These are phyloP conservation scores for Drosophila funebris DNA, from an alignment of 1,140 invertebrate species.

Conservation along the genomic window DNA sequence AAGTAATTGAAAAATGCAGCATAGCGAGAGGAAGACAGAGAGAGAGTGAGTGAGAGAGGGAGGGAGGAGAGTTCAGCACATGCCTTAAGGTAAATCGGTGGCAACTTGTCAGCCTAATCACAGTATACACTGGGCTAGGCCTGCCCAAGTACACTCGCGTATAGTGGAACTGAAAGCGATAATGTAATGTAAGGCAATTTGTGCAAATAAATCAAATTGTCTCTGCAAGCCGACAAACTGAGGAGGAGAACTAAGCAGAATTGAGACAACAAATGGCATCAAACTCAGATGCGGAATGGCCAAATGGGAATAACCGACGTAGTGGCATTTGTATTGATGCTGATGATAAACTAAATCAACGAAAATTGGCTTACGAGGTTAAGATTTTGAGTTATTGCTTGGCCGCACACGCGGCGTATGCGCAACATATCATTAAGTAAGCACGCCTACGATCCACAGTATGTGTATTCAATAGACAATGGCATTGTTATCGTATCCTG, in stretches of 20 bases:
- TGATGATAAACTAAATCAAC: conserved; percentile 81
- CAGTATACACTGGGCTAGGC: conserved; percentile 16
- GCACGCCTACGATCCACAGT: conserved; percentile 23
- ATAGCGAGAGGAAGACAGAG: too few species aligned
- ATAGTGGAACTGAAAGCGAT: conserved; percentile 67
- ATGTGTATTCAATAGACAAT: conserved; percentile 16
- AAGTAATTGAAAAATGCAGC: conserved; percentile 68
- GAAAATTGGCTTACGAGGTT: conserved; percentile 77
- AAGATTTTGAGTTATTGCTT: conserved; percentile 74
- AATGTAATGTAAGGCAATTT: conserved; percentile 80
- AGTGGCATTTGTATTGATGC: conserved; percentile 62
- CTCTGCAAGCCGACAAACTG: conserved; percentile 44
- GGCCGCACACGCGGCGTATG: conserved; percentile 60
- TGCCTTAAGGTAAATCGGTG: conserved; percentile 42
- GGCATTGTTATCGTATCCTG: neutral
- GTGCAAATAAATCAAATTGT: conserved; percentile 80
- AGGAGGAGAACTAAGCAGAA: conserved; percentile 13
- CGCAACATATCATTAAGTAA: conserved; percentile 66
- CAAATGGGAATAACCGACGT: conserved; percentile 67
- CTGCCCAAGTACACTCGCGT: neutral
- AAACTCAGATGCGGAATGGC: conserved; percentile 46
- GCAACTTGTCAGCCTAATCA: conserved; percentile 30
- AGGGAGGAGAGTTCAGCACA: neutral
- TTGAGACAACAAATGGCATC: conserved; percentile 71
- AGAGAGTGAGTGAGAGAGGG: neutral